These are phyloP conservation scores for Apis cerana DNA, from an alignment of 1,140 invertebrate genomes.

Conservation along the genomic window DNA sequence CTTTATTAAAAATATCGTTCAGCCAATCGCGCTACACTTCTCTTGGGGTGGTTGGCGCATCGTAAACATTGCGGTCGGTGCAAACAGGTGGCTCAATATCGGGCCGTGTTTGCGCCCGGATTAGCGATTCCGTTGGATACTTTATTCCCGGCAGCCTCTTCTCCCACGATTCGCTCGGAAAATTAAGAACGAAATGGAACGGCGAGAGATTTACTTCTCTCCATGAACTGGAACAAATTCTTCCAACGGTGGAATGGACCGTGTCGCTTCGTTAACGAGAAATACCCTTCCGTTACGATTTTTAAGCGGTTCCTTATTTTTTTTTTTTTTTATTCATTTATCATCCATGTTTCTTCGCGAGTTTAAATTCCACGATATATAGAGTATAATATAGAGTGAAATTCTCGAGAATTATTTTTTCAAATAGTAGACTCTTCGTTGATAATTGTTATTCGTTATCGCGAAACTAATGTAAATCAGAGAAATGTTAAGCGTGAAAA, in stretches of 20 bases:
- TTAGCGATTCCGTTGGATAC: constrained; percentile 65
- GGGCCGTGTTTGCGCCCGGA: constrained; percentile 58
- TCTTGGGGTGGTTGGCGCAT: constrained; percentile 1
- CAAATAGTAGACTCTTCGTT: too few species aligned
- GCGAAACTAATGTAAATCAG: too few species aligned
- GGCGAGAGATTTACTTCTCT: constrained; percentile 41
- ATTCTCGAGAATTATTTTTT: too few species aligned
- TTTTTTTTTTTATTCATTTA: too few species aligned
- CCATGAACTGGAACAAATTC: not conserved
- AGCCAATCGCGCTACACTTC: constrained; percentile 41
- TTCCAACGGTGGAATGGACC: too few species aligned
- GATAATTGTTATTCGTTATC: too few species aligned
- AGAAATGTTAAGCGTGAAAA: too few species aligned
- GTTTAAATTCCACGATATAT: too few species aligned
- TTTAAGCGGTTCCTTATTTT: not conserved
- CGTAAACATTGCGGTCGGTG: constrained; percentile 58
- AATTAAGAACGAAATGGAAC: constrained; percentile 38
- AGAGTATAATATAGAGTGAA: too few species aligned
- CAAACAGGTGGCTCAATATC: constrained; percentile 68
- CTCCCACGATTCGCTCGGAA: constrained; percentile 24
- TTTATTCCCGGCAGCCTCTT: constrained; percentile 52
- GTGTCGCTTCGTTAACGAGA: not conserved
- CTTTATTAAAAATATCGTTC: constrained; percentile 60
- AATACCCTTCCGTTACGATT: not conserved
- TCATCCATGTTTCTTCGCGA: too few species aligned